phyloP scores from a whole-genome alignment of 2,888 invertebrate species.

The Vannuccia rotundouncinata region DNA sequence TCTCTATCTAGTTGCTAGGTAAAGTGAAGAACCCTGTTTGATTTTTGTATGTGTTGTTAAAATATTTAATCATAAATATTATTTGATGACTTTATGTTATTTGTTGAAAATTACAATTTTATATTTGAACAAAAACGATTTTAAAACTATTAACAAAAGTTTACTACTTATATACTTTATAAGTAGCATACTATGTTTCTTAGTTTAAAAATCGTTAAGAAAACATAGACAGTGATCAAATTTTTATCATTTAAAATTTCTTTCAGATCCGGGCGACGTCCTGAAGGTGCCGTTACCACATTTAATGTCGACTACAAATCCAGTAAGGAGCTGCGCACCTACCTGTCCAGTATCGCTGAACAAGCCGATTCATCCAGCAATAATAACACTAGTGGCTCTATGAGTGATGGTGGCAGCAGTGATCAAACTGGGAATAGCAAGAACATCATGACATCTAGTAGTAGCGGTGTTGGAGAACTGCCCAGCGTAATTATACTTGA shows the following conservation, averaged over 20 bases:
- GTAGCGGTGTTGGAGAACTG: background rate
- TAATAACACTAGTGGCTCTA: background rate
- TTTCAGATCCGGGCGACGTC: conserved; percentile 40
- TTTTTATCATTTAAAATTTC: background rate
- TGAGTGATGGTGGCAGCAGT: background rate
- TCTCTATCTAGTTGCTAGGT: conserved; percentile 69
- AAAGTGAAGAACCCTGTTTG: conserved; percentile 31
- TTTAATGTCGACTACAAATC: conserved; percentile 91
- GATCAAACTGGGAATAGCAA: background rate
- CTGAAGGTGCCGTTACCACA: conserved; percentile 75
- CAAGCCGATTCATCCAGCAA: conserved; percentile 65
- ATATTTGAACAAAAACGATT: too few relatives aligned
- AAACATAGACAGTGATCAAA: too few relatives aligned
- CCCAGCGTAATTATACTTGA: conserved; percentile 89
- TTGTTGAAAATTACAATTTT: too few relatives aligned
- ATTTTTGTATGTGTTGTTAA: too few relatives aligned
- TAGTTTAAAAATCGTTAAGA: too few relatives aligned
- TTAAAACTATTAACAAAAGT: too few relatives aligned
- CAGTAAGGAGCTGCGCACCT: conserved; percentile 83
- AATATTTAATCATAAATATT: too few relatives aligned
- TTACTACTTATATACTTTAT: too few relatives aligned
- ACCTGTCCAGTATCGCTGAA: conserved; percentile 82
- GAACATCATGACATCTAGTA: conserved; percentile 48
- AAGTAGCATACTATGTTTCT: too few relatives aligned
- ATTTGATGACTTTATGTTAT: too few relatives aligned